Conservation (phyloP, 2,113 vertebrate genomes). For the Spea bombifrons region DNA sequence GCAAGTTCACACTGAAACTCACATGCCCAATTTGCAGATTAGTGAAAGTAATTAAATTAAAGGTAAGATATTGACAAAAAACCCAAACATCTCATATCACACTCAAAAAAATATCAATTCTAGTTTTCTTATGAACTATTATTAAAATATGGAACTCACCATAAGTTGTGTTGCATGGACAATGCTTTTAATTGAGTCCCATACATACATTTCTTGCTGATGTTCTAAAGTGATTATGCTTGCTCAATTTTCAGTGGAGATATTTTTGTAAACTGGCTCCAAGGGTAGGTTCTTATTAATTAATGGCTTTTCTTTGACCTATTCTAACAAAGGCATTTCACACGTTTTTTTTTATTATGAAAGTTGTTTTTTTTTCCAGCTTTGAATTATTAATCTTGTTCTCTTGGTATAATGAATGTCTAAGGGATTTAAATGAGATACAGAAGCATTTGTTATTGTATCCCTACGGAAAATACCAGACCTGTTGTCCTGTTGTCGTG, state of each 20-base stretch:
- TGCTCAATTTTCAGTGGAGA: neutral
- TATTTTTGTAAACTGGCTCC: constrained; percentile 36
- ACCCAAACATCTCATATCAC: too few species aligned
- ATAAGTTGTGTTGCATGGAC: too few species aligned
- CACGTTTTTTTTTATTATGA: constrained; percentile 25
- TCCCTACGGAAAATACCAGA: constrained; percentile 18
- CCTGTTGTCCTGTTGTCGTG: constrained; percentile 33
- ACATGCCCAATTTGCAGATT: too few species aligned
- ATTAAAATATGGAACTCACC: too few species aligned
- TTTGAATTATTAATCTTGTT: constrained; percentile 39
- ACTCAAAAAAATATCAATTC: too few species aligned
- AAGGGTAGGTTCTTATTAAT: constrained; percentile 23
- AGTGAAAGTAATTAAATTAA: too few species aligned
- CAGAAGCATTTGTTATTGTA: constrained; percentile 40
- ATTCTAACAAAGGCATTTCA: constrained; percentile 29
- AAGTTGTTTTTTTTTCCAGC: neutral
- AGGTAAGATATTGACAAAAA: too few species aligned
- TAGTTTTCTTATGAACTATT: too few species aligned
- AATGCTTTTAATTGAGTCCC: too few species aligned
- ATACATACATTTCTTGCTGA: neutral
- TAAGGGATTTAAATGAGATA: constrained; percentile 45
- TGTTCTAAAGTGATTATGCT: constrained; percentile 6
- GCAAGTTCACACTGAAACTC: too few species aligned
- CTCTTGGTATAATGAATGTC: constrained; percentile 48
- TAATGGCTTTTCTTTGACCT: constrained; percentile 29